Conservation (phyloP, 2,797 vertebrate species). For the Galagoides demidoff region DNA sequence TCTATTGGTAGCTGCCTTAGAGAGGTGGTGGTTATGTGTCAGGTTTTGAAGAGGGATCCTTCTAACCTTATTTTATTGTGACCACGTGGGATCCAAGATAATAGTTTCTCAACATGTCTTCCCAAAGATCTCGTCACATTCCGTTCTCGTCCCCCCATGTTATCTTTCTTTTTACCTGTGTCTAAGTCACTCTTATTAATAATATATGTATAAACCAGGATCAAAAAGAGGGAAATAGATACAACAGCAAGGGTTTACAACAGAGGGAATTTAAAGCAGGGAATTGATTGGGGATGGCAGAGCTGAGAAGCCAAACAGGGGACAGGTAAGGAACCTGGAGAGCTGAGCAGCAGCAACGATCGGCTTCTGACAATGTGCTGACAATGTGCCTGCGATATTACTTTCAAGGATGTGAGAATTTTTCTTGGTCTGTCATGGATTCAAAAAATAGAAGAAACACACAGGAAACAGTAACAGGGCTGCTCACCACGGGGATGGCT, state of each 20-base stretch:
- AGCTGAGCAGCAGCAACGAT: background rate
- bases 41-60: background rate
- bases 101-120: background rate
- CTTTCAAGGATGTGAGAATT: background rate
- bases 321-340: background rate
- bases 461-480: background rate
- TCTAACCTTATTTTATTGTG: background rate
- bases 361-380: no score
- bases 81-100: background rate
- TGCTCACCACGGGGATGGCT: fast-evolving
- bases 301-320: background rate
- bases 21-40: background rate
- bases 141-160: background rate
- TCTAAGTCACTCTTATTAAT: background rate
- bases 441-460: background rate
- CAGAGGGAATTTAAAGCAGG: background rate
- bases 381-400: fast-evolving
- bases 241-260: background rate
- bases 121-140: background rate
- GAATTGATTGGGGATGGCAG: background rate
- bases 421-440: background rate
- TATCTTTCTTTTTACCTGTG: background rate
- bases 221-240: background rate
- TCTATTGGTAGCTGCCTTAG: background rate
- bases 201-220: background rate